These are phyloP conservation scores for Stegodyphus dumicola DNA, from an alignment of 1,140 invertebrate genomes.

Conservation along the genomic window DNA sequence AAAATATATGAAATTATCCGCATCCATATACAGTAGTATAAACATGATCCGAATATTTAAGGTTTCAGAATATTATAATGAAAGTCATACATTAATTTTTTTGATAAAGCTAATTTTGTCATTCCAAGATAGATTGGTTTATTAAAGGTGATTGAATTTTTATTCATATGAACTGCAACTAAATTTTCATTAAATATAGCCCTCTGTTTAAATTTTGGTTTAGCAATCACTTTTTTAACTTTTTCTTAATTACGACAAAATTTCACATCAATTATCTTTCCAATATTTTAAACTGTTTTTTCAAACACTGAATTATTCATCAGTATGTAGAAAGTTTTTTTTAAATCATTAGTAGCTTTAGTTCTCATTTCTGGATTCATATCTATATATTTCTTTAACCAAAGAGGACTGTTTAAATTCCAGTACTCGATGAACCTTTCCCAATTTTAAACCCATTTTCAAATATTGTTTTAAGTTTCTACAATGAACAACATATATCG, in stretches of 20 bases:
- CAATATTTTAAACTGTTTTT: slow-evolving; percentile 72
- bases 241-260: slow-evolving; percentile 65
- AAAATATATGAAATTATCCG: slow-evolving; percentile 57
- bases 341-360: slow-evolving; percentile 64
- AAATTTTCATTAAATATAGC: slow-evolving; percentile 61
- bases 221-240: slow-evolving; percentile 65
- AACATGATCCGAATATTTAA: slow-evolving; percentile 61
- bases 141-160: slow-evolving; percentile 60
- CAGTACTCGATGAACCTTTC: slow-evolving; percentile 70
- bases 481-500: not conserved
- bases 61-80: slow-evolving; percentile 64
- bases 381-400: slow-evolving; percentile 69
- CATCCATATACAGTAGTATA: slow-evolving; percentile 61
- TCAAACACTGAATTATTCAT: slow-evolving; percentile 67
- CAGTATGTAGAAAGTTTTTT: slow-evolving; percentile 66
- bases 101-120: slow-evolving; percentile 64
- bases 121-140: slow-evolving; percentile 66
- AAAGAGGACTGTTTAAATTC: slow-evolving; percentile 70
- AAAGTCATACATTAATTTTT: slow-evolving; percentile 66
- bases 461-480: no score
- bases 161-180: slow-evolving; percentile 42
- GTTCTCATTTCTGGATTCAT: slow-evolving; percentile 67
- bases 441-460: no score
- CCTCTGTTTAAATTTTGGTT: slow-evolving; percentile 67
- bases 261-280: slow-evolving; percentile 68